Conservation (phyloP, 2,113 vertebrate genomes). For the Gopherus evgoodei region DNA sequence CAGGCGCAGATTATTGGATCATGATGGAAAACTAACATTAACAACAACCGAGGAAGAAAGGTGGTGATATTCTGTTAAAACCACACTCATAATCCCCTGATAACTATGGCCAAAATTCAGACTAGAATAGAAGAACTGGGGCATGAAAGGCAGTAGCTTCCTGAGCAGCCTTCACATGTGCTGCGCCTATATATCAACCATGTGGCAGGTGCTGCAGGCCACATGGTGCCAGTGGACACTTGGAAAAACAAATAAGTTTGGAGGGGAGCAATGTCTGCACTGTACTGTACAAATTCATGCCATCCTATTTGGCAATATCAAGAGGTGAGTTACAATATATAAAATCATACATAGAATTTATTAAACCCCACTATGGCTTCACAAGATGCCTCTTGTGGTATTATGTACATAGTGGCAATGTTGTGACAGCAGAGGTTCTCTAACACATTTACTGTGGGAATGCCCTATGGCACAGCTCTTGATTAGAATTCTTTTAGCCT, state of each 20-base stretch:
- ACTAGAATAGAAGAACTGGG: background rate
- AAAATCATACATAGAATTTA: background rate
- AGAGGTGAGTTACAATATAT: background rate
- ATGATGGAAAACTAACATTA: background rate
- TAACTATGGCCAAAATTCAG: background rate
- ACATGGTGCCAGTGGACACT: background rate
- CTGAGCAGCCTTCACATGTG: background rate
- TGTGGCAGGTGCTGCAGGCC: background rate
- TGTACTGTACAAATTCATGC: background rate
- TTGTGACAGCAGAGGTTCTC: rapidly evolving
- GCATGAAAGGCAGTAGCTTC: rapidly evolving
- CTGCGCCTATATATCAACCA: background rate
- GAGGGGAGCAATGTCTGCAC: background rate
- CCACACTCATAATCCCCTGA: background rate
- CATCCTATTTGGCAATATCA: background rate
- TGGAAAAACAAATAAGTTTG: background rate
- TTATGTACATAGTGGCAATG: background rate
- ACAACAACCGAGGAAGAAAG: background rate
- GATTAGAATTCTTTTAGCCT: background rate
- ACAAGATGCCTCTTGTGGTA: background rate
- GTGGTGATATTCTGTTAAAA: background rate
- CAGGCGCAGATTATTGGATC: background rate
- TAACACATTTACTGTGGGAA: background rate
- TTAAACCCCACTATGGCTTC: rapidly evolving
- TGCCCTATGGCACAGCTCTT: background rate